phyloP scores from a whole-genome alignment of 2,888 invertebrate genomes.

The Drosophila monieri region DNA sequence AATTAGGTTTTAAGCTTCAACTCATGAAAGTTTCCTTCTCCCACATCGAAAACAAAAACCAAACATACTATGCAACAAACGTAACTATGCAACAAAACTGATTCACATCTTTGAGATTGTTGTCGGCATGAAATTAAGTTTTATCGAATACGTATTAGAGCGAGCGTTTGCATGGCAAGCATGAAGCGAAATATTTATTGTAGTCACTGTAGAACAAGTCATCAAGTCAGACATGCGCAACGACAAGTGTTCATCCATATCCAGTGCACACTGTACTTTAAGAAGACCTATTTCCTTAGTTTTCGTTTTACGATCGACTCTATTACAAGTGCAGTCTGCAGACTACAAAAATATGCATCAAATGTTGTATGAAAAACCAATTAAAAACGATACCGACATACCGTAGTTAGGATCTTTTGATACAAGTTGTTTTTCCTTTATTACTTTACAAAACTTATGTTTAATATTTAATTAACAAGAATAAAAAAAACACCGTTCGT shows the following conservation, averaged over 20 bases:
- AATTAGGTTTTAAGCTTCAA: conserved; percentile 14
- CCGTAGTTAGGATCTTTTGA: conserved; percentile 37
- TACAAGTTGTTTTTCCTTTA: conserved; percentile 25
- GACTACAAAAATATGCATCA: conserved; percentile 2
- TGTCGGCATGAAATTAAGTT: conserved; percentile 33
- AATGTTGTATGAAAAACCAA: conserved; percentile 1
- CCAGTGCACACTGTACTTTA: conserved; percentile 58
- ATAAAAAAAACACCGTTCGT: conserved; percentile 30
- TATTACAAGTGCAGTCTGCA: not conserved
- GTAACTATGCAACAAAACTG: conserved; percentile 14
- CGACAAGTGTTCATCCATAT: conserved; percentile 45
- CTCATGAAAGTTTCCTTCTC: conserved; percentile 21
- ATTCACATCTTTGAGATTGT: conserved; percentile 27
- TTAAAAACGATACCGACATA: conserved; percentile 12
- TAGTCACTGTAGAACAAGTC: conserved; percentile 43
- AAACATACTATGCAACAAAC: conserved; percentile 17
- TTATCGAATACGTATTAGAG: conserved; percentile 31
- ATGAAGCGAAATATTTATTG: conserved; percentile 38
- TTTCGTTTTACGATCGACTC: conserved; percentile 18
- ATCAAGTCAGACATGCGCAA: conserved; percentile 25
- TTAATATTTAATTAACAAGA: conserved; percentile 44
- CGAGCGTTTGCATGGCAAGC: conserved; percentile 41
- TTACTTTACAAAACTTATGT: conserved; percentile 22
- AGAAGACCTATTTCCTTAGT: conserved; percentile 33
- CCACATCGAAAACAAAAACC: conserved; percentile 14